Percentiles rank a stretch among this genome's conserved stretches.
These are phyloP conservation scores for Irena cyanogastra DNA, from an alignment of 2,113 vertebrate genomes.

Conservation along the genomic window DNA sequence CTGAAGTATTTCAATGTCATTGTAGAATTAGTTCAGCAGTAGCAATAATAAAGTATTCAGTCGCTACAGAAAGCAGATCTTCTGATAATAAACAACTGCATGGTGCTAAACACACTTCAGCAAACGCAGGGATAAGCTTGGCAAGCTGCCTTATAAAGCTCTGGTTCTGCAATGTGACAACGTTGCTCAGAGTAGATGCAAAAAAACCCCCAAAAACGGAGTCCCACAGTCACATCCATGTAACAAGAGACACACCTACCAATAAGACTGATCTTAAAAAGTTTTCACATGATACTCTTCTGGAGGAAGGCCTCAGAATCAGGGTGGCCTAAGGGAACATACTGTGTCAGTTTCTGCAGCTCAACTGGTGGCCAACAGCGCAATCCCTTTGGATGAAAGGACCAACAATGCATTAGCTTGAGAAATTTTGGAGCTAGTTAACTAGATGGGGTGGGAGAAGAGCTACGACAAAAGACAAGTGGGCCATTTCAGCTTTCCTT, in stretches of 20 bases:
- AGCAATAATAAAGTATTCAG: neutral
- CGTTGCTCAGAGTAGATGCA: neutral
- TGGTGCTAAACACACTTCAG: neutral
- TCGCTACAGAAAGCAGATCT: conserved; percentile 5
- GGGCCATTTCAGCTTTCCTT: neutral
- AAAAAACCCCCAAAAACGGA: neutral
- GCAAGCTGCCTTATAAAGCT: neutral
- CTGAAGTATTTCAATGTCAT: neutral
- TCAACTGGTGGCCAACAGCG: neutral
- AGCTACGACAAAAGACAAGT: neutral
- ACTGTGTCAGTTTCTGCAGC: neutral
- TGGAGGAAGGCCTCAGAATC: neutral
- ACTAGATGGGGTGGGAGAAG: neutral
- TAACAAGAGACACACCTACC: neutral
- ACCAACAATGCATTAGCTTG: neutral
- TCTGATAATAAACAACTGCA: neutral
- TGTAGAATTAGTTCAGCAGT: neutral
- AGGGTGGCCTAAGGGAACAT: neutral
- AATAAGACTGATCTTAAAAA: neutral
- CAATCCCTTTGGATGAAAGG: neutral
- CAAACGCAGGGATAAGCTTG: neutral
- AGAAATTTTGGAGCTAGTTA: neutral
- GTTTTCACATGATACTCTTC: neutral
- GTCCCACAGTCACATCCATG: neutral
- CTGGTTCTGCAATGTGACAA: neutral